Evolutionary conservation across 2,113 vertebrate species (phyloP).

Genomic region (Epinephelus cyanopodus): DNA sequence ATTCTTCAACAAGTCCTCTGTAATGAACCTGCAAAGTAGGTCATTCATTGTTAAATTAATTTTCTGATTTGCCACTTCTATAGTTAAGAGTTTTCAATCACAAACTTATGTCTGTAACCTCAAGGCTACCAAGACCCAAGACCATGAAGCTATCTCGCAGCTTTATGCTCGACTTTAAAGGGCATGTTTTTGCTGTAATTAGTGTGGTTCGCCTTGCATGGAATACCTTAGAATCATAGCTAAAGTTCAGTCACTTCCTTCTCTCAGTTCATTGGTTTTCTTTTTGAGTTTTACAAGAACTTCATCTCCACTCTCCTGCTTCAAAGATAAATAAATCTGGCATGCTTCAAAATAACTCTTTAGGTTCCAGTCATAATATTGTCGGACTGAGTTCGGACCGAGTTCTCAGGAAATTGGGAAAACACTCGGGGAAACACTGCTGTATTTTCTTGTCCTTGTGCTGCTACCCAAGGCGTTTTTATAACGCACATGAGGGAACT

Average conservation of each 20-base stretch:
- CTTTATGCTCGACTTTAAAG: neutral
- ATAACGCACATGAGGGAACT: conserved; percentile 45
- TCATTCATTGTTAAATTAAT: neutral
- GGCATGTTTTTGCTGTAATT: conserved; percentile 18
- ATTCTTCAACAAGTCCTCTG: conserved; percentile 5
- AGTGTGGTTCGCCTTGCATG: neutral
- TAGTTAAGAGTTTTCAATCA: neutral
- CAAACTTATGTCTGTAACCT: conserved; percentile 3
- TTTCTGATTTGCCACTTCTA: neutral
- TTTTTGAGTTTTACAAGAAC: conserved; percentile 16
- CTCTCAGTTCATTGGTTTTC: conserved; percentile 25
- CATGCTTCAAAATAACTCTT: conserved; percentile 37
- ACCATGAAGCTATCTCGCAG: conserved; percentile 5
- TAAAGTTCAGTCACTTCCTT: conserved; percentile 5
- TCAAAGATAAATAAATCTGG: conserved; percentile 43
- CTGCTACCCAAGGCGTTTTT: conserved; percentile 49
- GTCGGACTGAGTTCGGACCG: conserved; percentile 36
- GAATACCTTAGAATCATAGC: conserved; percentile 20
- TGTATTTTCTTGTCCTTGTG: conserved; percentile 51
- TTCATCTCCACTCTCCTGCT: conserved; percentile 29
- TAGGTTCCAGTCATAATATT: conserved; percentile 63
- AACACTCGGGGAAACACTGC: conserved; percentile 38
- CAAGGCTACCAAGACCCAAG: neutral
- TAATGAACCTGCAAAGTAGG: neutral
- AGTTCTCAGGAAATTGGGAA: conserved; percentile 68